Evolutionary conservation across 2,888 invertebrate species (phyloP).

Genomic region (Trilocha varians): DNA sequence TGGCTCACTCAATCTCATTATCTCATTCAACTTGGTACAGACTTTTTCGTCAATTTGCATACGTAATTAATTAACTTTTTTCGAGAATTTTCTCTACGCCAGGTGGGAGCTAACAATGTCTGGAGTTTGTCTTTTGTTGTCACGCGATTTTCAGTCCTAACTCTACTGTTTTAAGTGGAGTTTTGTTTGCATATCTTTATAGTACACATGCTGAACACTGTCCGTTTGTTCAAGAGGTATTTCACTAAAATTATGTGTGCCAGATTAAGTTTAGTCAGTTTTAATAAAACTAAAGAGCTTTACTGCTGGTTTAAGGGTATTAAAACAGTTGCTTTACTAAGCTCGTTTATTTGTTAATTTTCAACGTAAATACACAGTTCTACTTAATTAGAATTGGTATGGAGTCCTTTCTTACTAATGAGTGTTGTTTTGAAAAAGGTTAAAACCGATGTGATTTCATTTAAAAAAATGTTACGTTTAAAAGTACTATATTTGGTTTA

Average conservation of each 20-base stretch:
- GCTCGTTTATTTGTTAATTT: not conserved
- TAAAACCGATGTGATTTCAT: too few relatives aligned
- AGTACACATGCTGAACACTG: not conserved
- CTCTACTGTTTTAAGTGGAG: not conserved
- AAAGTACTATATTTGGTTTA: too few relatives aligned
- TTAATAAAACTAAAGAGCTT: constrained; percentile 1
- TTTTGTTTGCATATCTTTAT: constrained; percentile 3
- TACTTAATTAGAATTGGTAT: too few relatives aligned
- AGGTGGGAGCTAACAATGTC: constrained; percentile 36
- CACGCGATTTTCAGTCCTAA: constrained; percentile 6
- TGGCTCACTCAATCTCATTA: constrained; percentile 62
- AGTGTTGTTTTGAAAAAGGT: too few relatives aligned
- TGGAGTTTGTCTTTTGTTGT: not conserved
- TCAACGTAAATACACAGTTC: not conserved
- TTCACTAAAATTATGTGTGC: constrained; percentile 2
- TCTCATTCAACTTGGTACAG: constrained; percentile 39
- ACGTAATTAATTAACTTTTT: constrained; percentile 68
- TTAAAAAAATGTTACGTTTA: too few relatives aligned
- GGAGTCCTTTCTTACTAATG: too few relatives aligned
- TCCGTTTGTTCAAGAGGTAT: constrained; percentile 1
- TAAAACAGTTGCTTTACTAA: not conserved
- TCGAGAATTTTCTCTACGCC: constrained; percentile 35
- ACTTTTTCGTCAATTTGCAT: constrained; percentile 65
- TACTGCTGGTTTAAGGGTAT: not conserved
- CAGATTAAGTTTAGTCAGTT: constrained; percentile 1